Evolutionary conservation across 2,888 invertebrate genomes (phyloP), one percentile per base, ranked within the genome.

Genomic region (Neocrepidodera transversa): DNA sequence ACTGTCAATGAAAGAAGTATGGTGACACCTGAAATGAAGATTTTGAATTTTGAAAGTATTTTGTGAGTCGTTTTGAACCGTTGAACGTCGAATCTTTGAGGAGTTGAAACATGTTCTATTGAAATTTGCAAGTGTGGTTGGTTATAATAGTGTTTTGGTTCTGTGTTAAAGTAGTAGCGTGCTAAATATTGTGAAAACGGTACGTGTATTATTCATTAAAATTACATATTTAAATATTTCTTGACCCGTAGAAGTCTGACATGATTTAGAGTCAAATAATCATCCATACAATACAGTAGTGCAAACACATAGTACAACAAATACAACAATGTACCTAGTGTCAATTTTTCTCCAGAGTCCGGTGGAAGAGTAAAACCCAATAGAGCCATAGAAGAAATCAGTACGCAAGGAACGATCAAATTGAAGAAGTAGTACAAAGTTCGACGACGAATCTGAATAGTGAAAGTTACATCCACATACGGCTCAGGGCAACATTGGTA

Each of bases 341-440:
- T 95, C 70, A 97, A 88, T 82, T 97, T 97, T 81, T 97, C 96
- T 74, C 96, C 96, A 47, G 95, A 95, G 80, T 99, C 98, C 62
- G 97, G 97, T 68, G 99, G 98, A 78, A 99, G 85, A 68, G 97
- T 95, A 85, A 99, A 99, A 70, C 97, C 96, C 75, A 99, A 86
- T 71, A 99, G 88, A 71, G 97, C 97, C 94, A 98, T 97, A 71
- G 97, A 95, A 66, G 97, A 95, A 80, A 99, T 98, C 76, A 99
- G 89, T 77, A 98, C 95, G 81, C 97, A 97, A 71, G 98, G 99
- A 77, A 98, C 95, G 82, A 99, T 97, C 82, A 99, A 89, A 85
- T 99, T 99, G 88, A 98, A 96, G 84, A 97, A 97, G 85, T 98
- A 98, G 86, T 97, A 98, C 75, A 98, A 86, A 48, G 97, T 97